Evolutionary conservation across 2,888 invertebrate species (phyloP), one percentile per base, ranked within the genome.

Genomic region (Parasteatoda lunata): DNA sequence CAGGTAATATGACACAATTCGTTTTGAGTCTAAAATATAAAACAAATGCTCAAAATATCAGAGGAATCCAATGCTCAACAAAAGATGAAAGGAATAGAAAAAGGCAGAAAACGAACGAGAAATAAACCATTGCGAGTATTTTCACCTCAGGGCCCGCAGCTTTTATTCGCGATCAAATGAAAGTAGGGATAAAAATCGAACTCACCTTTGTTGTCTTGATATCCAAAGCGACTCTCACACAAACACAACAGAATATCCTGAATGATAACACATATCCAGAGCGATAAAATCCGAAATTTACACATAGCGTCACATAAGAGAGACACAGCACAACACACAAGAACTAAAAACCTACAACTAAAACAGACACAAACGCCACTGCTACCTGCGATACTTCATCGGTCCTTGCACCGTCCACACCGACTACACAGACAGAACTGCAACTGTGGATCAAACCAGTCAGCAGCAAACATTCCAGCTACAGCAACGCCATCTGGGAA

Each of bases 251-350:
- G 9, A 15, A 68, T 68, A 84, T 84, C 66, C 83, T 15, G 6
- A 11, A 66, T 8, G 54, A 66, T 70, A 70, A 77, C 54, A 45
- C 71, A 72, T 84, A 84, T 84, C 83, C 83, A 84, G 13, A 83
- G 77, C 0, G 71, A 15, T 49, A 72, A 13, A 13, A 73, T 30
- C 45, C 65, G 48, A 72, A 48, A 30, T 47, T 45, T 64, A 72
- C 77, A 72, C 83, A 83, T 72, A 54, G 77, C 77, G 76, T 59
- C 59, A 11, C 11, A 11, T 11, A 9, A 54, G 8, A 13, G 54
- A 13, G 7, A 30, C n/a, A 59, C 59, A 59, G 11, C 59, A 7
- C 59, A n/a, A 59, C 9, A 8, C 8, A 13, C 54, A 54, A 9
- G 9, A 59, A 9, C 9, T 13, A 59, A 9, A 13, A 59, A 9